Base-by-base conservation (phyloP, 2,797 vertebrate genomes). In the Anguilla megastoma region DNA sequence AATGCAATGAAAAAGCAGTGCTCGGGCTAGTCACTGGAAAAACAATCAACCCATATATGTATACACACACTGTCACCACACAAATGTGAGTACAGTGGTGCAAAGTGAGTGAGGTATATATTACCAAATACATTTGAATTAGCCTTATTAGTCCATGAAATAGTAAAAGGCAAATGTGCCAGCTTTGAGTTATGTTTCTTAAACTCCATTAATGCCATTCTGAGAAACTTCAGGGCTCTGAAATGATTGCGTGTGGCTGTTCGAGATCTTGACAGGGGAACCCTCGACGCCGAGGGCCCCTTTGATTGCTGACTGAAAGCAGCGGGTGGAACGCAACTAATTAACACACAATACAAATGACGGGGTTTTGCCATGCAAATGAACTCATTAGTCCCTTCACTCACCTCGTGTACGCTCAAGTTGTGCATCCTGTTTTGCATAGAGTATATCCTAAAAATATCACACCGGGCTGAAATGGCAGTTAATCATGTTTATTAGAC, bases 271-370 rank as follows among this genome's bases (percentile, higher is more conserved):
- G 79, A 82, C 79, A n/a, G 45, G 41, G 36, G 79, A 3, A 82
- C 85, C 87, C 58, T 80, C 86, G 30, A 80, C 27, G 48, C 88
- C 79, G 8, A 52, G 52, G 58, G 50, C 74, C 86, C 9, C n/a
- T 36, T 56, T 88, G 87, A 91, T 90, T 89, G 88, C 33, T 63
- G 85, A 86, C 80, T 86, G 84, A 50, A 76, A 89, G 58, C 88
- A 87, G 84, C 88, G 88, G 88, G 88, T 90, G 89, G 91, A 90
- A 90, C 87, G 85, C 85, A 88, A 88, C 91, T 90, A 92, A 87
- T 91, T 90, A 92, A 87, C 56, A 56, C 74, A 90, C 86, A 91
- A 91, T 90, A 89, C 86, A 91, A 91, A 91, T 91, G 88, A 85
- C 33, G 63, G 66, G 85, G 85, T 91, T 82, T 88, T 89, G 85